Conservation (phyloP, 1,140 invertebrate genomes). For the Amphibalanus amphitrite region DNA sequence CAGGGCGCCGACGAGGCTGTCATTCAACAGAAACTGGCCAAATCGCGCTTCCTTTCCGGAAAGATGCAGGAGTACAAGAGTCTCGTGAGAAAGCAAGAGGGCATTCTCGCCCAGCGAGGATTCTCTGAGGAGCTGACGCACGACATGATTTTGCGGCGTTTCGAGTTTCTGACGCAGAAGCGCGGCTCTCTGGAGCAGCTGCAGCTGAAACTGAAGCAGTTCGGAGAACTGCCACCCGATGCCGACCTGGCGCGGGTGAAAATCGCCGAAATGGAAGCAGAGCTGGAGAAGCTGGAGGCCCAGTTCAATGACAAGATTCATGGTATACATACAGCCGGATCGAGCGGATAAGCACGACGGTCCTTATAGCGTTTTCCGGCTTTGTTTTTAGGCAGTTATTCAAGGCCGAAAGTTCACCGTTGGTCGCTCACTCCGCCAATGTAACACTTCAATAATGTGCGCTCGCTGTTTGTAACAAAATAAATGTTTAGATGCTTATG, state of each 20-base stretch:
- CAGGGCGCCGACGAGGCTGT: background rate
- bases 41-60: background rate
- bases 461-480: too few relatives aligned
- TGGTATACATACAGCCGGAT: background rate
- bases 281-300: background rate
- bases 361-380: too few relatives aligned
- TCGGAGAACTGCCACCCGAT: background rate
- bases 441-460: too few relatives aligned
- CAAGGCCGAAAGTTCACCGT: too few relatives aligned
- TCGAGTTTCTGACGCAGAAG: background rate
- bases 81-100: background rate
- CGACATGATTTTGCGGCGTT: background rate
- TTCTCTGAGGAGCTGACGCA: background rate
- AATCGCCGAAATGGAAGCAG: background rate
- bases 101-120: background rate
- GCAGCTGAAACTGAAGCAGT: background rate
- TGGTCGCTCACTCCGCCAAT: too few relatives aligned
- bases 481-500: too few relatives aligned
- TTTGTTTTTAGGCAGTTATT: too few relatives aligned
- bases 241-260: background rate
- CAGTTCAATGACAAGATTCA: background rate
- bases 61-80: background rate
- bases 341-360: too few relatives aligned
- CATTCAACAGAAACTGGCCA: background rate
- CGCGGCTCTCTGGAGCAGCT: background rate